Evolutionary conservation across 2,888 invertebrate genomes (phyloP).

Genomic region (Polyploca ridens): DNA sequence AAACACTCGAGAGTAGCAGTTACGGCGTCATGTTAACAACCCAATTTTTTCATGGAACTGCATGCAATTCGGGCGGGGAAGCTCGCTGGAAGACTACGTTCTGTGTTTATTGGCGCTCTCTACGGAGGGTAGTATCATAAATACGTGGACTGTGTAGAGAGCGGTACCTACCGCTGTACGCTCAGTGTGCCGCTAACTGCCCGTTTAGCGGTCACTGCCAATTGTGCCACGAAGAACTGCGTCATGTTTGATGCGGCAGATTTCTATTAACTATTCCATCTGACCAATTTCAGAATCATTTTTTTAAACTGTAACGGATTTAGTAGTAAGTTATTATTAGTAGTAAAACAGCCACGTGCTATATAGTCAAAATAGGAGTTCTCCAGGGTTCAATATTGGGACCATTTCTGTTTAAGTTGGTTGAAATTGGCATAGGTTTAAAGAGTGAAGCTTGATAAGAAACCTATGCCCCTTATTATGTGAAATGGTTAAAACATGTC

Average conservation of each 20-base stretch:
- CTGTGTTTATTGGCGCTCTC: constrained; percentile 29
- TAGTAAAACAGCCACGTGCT: too few species aligned
- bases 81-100: constrained; percentile 3
- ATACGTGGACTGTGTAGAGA: constrained; percentile 22
- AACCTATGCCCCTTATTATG: too few species aligned
- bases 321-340: too few species aligned
- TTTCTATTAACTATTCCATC: neutral
- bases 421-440: too few species aligned
- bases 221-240: neutral
- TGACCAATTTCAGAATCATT: too few species aligned
- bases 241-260: neutral
- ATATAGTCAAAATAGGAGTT: too few species aligned
- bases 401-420: too few species aligned
- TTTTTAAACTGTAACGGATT: too few species aligned
- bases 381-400: too few species aligned
- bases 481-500: too few species aligned
- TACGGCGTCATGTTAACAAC: constrained; percentile 18
- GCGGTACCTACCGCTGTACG: constrained; percentile 19
- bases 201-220: constrained; percentile 32
- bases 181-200: constrained; percentile 33
- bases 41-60: constrained; percentile 26
- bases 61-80: constrained; percentile 9
- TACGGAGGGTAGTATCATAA: constrained; percentile 29
- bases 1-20: neutral
- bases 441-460: too few species aligned